Evolutionary conservation across 1,140 invertebrate genomes (phyloP), one percentile per base, ranked within the genome.

Genomic region (Halyomorpha halys): DNA sequence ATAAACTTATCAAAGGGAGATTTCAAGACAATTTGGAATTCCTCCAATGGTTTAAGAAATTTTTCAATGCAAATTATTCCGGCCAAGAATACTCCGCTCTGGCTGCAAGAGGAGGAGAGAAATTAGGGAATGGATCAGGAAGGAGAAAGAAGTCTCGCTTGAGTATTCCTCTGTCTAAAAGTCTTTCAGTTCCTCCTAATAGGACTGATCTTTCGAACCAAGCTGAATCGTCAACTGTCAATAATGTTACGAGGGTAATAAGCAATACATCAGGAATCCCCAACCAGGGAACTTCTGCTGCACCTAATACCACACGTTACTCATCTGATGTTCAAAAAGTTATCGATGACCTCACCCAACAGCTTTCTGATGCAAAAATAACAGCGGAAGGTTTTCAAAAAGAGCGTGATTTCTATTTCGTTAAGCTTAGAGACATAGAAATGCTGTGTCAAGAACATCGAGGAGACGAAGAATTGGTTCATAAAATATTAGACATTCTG

Each of bases 1-100:
- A 90, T 81, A 87, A 80, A 80, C 81, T 91, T 79, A 89, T 94
- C 71, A 96, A 96, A 80, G 92, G 91, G 73, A 85, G 89, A 69
- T 97, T 96, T 78, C 90, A 94, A 84, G 94, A 98, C 81, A 98
- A 98, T 80, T 98, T 98, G 82, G 95, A 98, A 77, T 98, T 98
- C 81, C 85, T 98, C 68, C 95, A 98, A 82, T 98, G 95, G 95
- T 98, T 98, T 82, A 97, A 97, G 82, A 96, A 96, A 77, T 97
- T 98, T 79, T 98, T 96, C 80, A 94, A 97, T 79, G 93, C 93
- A 67, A 98, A 98, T 81, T 97, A 94, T 80, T 85, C 86, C 75
- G 92, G 91, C 73, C 82, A 84, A 69, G 90, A 91, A 67, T 98
- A 98, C 77, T 90, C 97, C 81, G 85, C 95, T 47, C 75, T 93